Evolutionary conservation across 1,140 invertebrate species (phyloP), one percentile per base, ranked within the genome.

Genomic region (Penaeus vannamei): DNA sequence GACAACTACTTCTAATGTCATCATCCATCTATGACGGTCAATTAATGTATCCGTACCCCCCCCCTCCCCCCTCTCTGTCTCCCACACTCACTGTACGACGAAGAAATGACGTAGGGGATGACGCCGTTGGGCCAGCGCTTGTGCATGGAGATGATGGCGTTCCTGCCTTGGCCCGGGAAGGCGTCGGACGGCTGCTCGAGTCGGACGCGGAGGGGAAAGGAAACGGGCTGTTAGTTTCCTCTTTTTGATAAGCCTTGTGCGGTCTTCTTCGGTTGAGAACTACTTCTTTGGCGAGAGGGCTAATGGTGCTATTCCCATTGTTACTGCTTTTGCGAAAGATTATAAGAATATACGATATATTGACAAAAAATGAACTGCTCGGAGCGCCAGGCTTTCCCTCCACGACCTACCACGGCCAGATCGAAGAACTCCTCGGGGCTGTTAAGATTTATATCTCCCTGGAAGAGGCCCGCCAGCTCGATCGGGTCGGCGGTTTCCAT

Each of bases 71-170:
- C 66, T 26, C 76, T 36, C 76, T 36, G 32, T 36, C 76, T 36
- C 76, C 23, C 76, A 79, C 29, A 72, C 87, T 91, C 91, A 93
- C 93, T 87, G 90, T 93, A 93, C 64, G 92, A 89, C 5, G 91
- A 89, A n/a, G 93, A 92, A 61, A 93, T 93, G 26, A 92, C 92
- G 84, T 93, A 93, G 10, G 93, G 93, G 79, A 94, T 91, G 36
- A 92, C 89, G 36, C 93, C 93, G 22, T 90, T 90, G 3, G 92
- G 91, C 93, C 93, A 93, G 22, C 91, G 91, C n/a, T 91, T 86
- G 19, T 81, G 87, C 26, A 84, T 89, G 66, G 91, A 87, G 20
- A 89, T 86, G 19, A 93, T 92, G 22, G 92, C 92, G 89, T 93
- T 93, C 59, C 90, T 77, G 32, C 72, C 59, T 42, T 62, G 12